Conservation (phyloP, 2,888 invertebrate genomes). For the Sarcophaga carnaria region DNA sequence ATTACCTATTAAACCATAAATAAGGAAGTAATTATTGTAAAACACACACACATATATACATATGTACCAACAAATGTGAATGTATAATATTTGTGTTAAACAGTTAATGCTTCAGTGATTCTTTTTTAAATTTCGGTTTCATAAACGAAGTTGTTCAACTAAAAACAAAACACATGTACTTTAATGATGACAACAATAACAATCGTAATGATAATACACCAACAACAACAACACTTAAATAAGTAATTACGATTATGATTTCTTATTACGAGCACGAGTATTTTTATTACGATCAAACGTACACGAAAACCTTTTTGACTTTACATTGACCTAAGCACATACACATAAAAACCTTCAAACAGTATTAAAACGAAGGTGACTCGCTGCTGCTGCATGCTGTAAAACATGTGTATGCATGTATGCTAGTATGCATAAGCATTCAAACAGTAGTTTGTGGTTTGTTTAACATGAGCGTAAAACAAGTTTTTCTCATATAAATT, state of each 20-base stretch:
- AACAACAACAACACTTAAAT: background rate
- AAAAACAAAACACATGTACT: background rate
- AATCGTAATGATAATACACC: background rate
- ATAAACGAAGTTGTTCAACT: background rate
- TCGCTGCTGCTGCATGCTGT: background rate
- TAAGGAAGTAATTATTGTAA: constrained; percentile 32
- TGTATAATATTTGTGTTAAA: constrained; percentile 46
- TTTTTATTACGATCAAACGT: background rate
- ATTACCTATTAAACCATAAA: constrained; percentile 5
- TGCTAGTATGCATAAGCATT: no score
- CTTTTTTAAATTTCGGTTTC: constrained; percentile 19
- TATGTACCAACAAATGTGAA: background rate
- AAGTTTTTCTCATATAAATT: background rate
- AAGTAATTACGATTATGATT: no score
- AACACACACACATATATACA: background rate
- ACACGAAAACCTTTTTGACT: constrained; percentile 7
- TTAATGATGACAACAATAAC: background rate
- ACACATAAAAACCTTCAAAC: background rate
- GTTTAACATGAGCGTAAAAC: no score
- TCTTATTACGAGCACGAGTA: no score
- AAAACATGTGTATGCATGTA: background rate
- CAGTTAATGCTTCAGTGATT: constrained; percentile 44
- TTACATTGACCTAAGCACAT: constrained; percentile 8
- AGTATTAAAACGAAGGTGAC: background rate
- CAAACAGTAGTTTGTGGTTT: no score